These are phyloP conservation scores for Amiota mariae DNA, from an alignment of 2,888 invertebrate genomes.

Conservation along the genomic window DNA sequence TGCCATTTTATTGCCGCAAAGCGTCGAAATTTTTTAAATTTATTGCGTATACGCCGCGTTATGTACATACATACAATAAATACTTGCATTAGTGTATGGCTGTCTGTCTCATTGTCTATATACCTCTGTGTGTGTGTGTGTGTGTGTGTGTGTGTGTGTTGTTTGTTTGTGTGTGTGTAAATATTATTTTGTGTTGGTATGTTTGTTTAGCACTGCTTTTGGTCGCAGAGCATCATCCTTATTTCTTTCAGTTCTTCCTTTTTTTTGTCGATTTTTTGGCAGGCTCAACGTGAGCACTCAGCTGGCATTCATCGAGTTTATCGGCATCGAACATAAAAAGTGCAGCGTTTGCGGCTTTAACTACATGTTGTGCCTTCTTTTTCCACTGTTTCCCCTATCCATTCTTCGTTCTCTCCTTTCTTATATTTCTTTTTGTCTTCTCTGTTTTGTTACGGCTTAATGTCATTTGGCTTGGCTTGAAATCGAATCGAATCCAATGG, in stretches of 20 bases:
- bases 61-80: slow-evolving; percentile 53
- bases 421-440: background rate
- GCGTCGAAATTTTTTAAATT: slow-evolving; percentile 64
- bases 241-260: background rate
- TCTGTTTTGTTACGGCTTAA: background rate
- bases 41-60: slow-evolving; percentile 60
- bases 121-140: background rate
- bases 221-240: slow-evolving; percentile 8
- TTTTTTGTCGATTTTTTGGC: background rate
- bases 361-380: background rate
- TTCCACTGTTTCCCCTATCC: background rate
- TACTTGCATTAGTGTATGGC: slow-evolving; percentile 47
- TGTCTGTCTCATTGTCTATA: slow-evolving; percentile 18
- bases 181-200: slow-evolving; percentile 31
- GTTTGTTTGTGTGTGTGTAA: background rate
- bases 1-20: slow-evolving; percentile 62
- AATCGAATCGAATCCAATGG: too few relatives aligned
- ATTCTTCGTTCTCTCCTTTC: background rate
- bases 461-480: too few relatives aligned
- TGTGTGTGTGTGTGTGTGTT: background rate
- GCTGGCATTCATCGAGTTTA: slow-evolving; percentile 20
- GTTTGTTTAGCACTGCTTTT: slow-evolving; percentile 53
- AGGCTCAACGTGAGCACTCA: slow-evolving; percentile 18
- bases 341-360: slow-evolving; percentile 22
- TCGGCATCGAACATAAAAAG: slow-evolving; percentile 26